Base-by-base conservation (phyloP, 2,113 vertebrate genomes). In the Epinephelus lanceolatus region DNA sequence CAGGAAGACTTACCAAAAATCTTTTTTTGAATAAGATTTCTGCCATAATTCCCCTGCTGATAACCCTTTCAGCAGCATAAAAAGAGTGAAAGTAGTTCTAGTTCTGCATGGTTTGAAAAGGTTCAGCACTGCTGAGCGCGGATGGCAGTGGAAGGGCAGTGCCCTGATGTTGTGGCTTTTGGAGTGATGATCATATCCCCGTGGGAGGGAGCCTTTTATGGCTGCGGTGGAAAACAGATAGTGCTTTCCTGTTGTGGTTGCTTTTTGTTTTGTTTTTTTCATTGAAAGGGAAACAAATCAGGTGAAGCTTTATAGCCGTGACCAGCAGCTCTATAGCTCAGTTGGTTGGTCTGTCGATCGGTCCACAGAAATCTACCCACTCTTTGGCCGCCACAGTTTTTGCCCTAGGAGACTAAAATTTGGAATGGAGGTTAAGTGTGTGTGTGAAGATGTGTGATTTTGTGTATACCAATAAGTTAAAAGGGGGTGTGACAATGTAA, bases 21-120 rank as follows among this genome's bases (percentile, higher is more conserved):
- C 86, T 76, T 83, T 70, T 83, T 86, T 80, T 57, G 37, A 65
- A 80, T 80, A 85, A 85, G 69, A 78, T 78, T 84, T 60, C 77
- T 71, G 69, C 68, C 76, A 25, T 88, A 92, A 91, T 93, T 92
- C 89, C 88, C 86, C 73, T 27, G 84, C 74, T 74, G 78, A 81
- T 87, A 83, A 75, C 15, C 75, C 73, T 81, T 80, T 89, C 86
- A 53, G 60, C 75, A 66, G 79, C 76, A 69, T 66, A 70, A 71
- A 83, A 72, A 85, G 75, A 85, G 61, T 69, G 71, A 90, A 84
- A 91, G 85, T 83, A 83, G 59, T 89, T 88, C 17, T 53, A 59
- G 90, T 94, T 95, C 91, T 91, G 90, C 88, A 84, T 89, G 88
- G 88, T 65, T 92, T 87, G 81, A 87, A 83, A 79, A 76, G 89